Evolutionary conservation across 2,888 invertebrate species (phyloP).

Genomic region (Papilio demoleus): DNA sequence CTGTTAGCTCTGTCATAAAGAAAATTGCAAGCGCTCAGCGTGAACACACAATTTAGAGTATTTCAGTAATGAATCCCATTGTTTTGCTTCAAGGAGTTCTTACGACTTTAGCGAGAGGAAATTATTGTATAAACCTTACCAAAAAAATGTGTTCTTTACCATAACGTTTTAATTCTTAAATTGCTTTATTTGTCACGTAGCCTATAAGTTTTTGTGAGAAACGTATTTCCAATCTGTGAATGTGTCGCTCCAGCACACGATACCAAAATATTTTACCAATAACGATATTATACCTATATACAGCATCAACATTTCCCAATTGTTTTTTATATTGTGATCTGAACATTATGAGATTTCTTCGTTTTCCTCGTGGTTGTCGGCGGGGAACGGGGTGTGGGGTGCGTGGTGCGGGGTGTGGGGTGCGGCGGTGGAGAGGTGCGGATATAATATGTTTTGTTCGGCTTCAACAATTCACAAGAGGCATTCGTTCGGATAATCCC

Average conservation of each 20-base stretch:
- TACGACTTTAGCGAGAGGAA: background rate
- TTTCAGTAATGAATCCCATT: conserved; percentile 21
- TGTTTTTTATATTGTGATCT: conserved; percentile 6
- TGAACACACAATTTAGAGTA: background rate
- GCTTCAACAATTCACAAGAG: conserved; percentile 24
- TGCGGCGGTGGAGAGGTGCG: background rate
- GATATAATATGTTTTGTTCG: conserved; percentile 31
- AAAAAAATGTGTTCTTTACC: background rate
- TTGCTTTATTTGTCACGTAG: background rate
- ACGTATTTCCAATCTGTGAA: background rate
- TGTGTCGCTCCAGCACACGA: background rate
- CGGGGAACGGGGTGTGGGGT: background rate
- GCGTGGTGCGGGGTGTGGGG: too few relatives aligned
- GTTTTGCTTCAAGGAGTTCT: background rate
- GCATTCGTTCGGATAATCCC: conserved; percentile 28
- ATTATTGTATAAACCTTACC: background rate
- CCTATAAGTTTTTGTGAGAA: background rate
- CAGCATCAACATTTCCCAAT: background rate
- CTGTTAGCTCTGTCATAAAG: background rate
- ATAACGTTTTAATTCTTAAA: background rate
- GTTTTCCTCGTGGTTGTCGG: background rate
- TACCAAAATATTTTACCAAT: background rate
- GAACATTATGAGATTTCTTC: conserved; percentile 14
- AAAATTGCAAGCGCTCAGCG: conserved; percentile 9
- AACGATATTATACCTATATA: background rate